Conservation (phyloP, 1,140 invertebrate species). For the Kradibia gibbosae region DNA sequence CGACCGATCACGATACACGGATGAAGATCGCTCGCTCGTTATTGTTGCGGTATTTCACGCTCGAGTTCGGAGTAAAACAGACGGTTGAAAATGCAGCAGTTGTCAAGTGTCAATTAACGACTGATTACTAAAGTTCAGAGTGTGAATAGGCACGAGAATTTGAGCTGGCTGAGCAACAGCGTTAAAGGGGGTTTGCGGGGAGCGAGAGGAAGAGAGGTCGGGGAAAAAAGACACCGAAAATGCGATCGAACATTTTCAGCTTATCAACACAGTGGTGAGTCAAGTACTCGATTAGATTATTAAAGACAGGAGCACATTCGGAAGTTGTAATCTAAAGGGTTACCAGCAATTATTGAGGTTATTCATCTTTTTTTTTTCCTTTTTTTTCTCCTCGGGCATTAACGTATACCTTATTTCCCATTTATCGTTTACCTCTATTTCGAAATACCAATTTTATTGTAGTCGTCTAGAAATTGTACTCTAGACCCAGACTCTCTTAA, state of each 20-base stretch:
- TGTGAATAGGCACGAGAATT: neutral
- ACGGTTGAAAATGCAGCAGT: neutral
- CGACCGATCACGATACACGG: neutral
- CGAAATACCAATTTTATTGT: neutral
- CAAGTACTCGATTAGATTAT: constrained; percentile 24
- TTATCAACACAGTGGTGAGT: constrained; percentile 35
- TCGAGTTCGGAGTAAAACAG: neutral
- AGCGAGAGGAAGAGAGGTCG: neutral
- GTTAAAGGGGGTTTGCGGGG: neutral
- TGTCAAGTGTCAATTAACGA: constrained; percentile 21
- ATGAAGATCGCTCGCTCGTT: neutral
- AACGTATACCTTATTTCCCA: neutral
- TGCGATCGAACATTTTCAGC: constrained; percentile 21
- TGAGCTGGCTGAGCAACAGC: neutral
- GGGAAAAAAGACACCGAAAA: constrained; percentile 1
- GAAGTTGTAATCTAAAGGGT: neutral
- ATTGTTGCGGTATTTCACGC: neutral
- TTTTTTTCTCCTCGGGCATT: no score
- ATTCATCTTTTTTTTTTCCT: constrained; percentile 17
- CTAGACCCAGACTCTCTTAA: neutral
- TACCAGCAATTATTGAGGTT: neutral
- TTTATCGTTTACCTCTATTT: constrained; percentile 5
- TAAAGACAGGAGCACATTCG: neutral
- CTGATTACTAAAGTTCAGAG: neutral
- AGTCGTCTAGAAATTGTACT: neutral